Conservation (phyloP, 2,113 vertebrate species). For the Capreolus pygargus region DNA sequence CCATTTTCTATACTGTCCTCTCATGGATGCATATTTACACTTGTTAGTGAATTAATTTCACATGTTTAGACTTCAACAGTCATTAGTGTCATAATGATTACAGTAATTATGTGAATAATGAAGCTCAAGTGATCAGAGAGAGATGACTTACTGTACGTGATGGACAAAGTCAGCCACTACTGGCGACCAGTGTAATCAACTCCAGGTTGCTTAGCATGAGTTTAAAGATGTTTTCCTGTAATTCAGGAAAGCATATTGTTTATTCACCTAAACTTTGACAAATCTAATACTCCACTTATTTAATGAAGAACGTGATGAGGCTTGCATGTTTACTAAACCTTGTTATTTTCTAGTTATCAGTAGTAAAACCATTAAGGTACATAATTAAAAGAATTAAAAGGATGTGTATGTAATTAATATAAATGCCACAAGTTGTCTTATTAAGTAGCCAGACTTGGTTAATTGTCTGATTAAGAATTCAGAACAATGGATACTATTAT, state of each 20-base stretch:
- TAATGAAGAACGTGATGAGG: conserved; percentile 58
- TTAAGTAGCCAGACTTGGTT: conserved; percentile 46
- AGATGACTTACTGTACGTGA: conserved; percentile 41
- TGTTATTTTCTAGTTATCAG: conserved; percentile 57
- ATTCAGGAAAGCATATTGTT: not conserved
- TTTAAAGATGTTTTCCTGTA: conserved; percentile 56
- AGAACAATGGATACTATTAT: not conserved
- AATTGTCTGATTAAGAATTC: conserved; percentile 60
- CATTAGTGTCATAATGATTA: conserved; percentile 76
- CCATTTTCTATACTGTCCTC: conserved; percentile 43
- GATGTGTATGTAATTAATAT: conserved; percentile 26
- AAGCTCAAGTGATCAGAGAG: conserved; percentile 39
- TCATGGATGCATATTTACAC: conserved; percentile 65
- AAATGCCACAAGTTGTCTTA: conserved; percentile 56
- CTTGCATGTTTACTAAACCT: conserved; percentile 41
- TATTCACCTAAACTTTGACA: conserved; percentile 48
- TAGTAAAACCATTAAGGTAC: conserved; percentile 54
- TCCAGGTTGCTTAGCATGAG: conserved; percentile 46
- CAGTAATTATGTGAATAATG: conserved; percentile 74
- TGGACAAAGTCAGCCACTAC: conserved; percentile 57
- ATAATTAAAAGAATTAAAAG: conserved; percentile 63
- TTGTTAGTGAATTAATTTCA: conserved; percentile 79
- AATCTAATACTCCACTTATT: conserved; percentile 40
- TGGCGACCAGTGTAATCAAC: conserved; percentile 41
- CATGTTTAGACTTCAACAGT: conserved; percentile 76